Conservation (phyloP, 1,140 invertebrate species). For the Wiebesia pumilae region DNA sequence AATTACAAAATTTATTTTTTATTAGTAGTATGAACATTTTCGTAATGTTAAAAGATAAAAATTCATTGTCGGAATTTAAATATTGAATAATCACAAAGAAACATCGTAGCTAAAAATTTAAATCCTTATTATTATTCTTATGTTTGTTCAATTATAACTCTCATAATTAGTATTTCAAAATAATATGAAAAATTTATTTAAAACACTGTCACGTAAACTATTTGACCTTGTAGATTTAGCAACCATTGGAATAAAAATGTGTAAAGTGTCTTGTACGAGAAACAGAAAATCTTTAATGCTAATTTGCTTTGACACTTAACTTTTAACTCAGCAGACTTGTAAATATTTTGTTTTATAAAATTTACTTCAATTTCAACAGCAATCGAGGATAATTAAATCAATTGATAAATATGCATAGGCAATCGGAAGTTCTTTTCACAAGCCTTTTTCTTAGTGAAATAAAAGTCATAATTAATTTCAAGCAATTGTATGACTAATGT, state of each 20-base stretch:
- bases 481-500: no score
- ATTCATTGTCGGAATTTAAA: neutral
- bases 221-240: conserved; percentile 31
- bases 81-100: neutral
- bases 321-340: no score
- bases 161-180: neutral
- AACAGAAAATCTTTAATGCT: no score
- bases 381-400: no score
- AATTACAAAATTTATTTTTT: neutral
- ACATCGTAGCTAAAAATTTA: conserved; percentile 12
- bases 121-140: neutral
- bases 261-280: neutral
- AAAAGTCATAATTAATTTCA: no score
- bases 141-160: neutral
- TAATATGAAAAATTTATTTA: neutral
- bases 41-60: neutral
- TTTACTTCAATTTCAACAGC: no score
- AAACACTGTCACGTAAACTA: neutral
- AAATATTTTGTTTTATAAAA: no score
- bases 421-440: no score
- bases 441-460: no score
- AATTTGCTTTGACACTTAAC: no score
- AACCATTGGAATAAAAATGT: neutral
- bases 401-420: no score
- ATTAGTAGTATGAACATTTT: neutral